Conservation (phyloP, 2,888 invertebrate species). For the Melanargia galathea region DNA sequence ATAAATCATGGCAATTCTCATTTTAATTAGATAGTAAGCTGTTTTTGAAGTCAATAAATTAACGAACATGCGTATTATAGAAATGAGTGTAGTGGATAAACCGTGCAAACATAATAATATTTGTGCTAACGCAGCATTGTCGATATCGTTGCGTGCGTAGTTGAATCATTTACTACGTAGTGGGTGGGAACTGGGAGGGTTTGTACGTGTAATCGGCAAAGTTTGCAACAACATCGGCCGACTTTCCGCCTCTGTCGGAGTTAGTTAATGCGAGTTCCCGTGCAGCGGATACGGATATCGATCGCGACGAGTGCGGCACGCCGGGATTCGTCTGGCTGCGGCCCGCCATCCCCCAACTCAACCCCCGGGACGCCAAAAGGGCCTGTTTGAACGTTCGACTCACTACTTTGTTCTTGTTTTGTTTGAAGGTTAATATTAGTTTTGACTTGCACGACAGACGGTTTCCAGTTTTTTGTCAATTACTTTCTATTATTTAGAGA, state of each 20-base stretch:
- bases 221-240: conserved; percentile 77
- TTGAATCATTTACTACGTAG: conserved; percentile 67
- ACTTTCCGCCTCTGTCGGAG: conserved; percentile 73
- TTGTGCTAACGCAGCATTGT: conserved; percentile 25
- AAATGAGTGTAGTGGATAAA: conserved; percentile 1
- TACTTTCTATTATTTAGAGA: neutral
- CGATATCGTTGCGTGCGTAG: conserved; percentile 47
- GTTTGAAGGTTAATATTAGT: conserved; percentile 80
- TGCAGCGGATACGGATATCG: conserved; percentile 75
- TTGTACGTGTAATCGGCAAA: conserved; percentile 72
- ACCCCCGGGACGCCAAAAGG: conserved; percentile 57
- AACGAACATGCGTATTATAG: neutral
- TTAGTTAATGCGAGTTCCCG: conserved; percentile 77
- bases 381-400: conserved; percentile 69
- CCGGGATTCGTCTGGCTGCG: conserved; percentile 73
- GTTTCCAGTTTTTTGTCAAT: conserved; percentile 24
- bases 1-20: neutral
- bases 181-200: conserved; percentile 58
- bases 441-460: conserved; percentile 54
- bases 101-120: conserved; percentile 28
- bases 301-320: conserved; percentile 75
- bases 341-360: conserved; percentile 60
- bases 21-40: neutral
- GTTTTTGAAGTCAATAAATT: neutral
- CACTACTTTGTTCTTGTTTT: conserved; percentile 78